Percentiles rank a stretch among this genome's conserved stretches.
These are phyloP conservation scores for Scaptodrosophila lebanonensis DNA, from an alignment of 1,140 invertebrate species.

Conservation along the genomic window DNA sequence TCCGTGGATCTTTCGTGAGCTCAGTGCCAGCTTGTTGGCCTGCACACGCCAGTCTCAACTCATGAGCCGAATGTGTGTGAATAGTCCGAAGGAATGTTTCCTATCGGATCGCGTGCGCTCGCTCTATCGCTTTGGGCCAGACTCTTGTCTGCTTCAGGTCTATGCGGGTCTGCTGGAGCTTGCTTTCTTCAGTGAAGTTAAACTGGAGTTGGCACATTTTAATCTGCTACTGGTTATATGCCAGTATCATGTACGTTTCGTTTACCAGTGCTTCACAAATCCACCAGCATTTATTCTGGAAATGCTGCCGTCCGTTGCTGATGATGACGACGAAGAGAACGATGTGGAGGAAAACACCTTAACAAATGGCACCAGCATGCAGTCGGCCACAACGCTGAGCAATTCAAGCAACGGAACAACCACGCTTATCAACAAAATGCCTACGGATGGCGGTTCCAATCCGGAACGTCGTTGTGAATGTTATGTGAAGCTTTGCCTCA, in stretches of 20 bases:
- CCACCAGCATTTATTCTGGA: conserved; percentile 55
- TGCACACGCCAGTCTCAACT: conserved; percentile 24
- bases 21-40: conserved; percentile 50
- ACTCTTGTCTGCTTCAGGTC: conserved; percentile 64
- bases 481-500: conserved; percentile 64
- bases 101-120: conserved; percentile 54
- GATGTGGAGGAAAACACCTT: background rate
- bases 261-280: conserved; percentile 54
- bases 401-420: background rate
- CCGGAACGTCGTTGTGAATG: conserved; percentile 50
- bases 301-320: conserved; percentile 41
- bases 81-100: conserved; percentile 46
- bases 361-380: background rate
- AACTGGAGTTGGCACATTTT: conserved; percentile 38
- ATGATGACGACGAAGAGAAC: conserved; percentile 46
- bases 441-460: background rate
- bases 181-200: conserved; percentile 42
- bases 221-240: conserved; percentile 46
- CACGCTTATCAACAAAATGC: background rate
- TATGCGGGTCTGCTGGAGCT: conserved; percentile 62
- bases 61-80: conserved; percentile 42
- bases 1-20: conserved; percentile 55
- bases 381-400: background rate
- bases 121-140: conserved; percentile 52
- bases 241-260: conserved; percentile 60